Conservation (phyloP, 2,113 vertebrate genomes). For the Gulo gulo region DNA sequence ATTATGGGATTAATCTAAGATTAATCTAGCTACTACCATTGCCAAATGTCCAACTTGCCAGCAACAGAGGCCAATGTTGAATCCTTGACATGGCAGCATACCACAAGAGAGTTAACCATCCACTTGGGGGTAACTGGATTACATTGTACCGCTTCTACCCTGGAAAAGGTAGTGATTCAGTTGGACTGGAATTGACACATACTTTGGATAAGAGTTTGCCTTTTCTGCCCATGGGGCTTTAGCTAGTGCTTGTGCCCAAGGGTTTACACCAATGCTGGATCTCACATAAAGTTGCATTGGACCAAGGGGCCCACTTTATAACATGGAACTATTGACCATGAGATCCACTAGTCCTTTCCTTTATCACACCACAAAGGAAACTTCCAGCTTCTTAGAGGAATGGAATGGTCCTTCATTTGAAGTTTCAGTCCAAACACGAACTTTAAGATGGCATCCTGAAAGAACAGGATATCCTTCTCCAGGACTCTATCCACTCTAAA, state of each 20-base stretch:
- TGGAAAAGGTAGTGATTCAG: background rate
- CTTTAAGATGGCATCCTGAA: background rate
- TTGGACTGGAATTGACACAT: background rate
- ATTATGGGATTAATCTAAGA: background rate
- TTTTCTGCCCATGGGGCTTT: background rate
- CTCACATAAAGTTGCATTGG: background rate
- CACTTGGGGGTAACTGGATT: background rate
- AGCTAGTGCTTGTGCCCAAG: background rate
- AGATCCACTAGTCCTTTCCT: background rate
- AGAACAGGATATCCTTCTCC: background rate
- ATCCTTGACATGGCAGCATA: too few relatives aligned
- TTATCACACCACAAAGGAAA: background rate
- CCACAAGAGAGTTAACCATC: background rate
- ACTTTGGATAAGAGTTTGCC: background rate
- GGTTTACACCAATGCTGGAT: background rate
- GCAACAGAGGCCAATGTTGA: background rate
- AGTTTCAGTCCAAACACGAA: background rate
- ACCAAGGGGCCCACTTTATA: background rate
- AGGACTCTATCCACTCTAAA: background rate
- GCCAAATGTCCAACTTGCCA: background rate
- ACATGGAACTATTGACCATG: background rate
- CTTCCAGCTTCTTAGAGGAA: background rate
- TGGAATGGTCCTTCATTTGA: background rate
- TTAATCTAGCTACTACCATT: too few relatives aligned
- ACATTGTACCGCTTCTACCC: rapidly evolving